Evolutionary conservation across 2,113 vertebrate genomes (phyloP), one percentile per base, ranked within the genome.

Genomic region (Apodemus sylvaticus): DNA sequence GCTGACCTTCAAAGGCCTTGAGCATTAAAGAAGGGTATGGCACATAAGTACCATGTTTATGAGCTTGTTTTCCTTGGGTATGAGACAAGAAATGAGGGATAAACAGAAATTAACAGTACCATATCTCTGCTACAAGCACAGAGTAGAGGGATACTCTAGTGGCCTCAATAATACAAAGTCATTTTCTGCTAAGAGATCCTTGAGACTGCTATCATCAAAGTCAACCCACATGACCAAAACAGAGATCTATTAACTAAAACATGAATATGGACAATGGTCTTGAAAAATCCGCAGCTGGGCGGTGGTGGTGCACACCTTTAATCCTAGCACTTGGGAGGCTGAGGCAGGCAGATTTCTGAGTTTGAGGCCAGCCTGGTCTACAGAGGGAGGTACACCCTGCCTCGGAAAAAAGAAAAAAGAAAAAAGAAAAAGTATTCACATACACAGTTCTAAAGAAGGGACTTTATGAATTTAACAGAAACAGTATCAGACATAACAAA

Each of bases 1-100:
- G 4, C 1, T 60, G 4, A 82, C 5, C 34, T 60, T 91, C 22
- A 73, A 11, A 79, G 0, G 19, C 7, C 1, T 66, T 66, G 48
- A 26, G 71, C 0, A 11, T 86, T 26, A 31, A 14, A n/a, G 4
- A 24, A 60, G 62, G 22, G 34, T 4, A 0, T 12, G 9, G 19
- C 68, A 17, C 4, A 10, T 20, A 6, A 14, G 14, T 42, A 20
- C 29, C 45, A 31, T 1, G 45, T 8, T 3, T 1, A 0, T 48
- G 4, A 73, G 0, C 12, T 58, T 45, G 2, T 24, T 31, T 45
- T 62, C 36, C 4, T 13, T 73, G 71, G 6, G 10, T 45, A 11
- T 24, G 31, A n/a, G 14, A 48, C 7, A 36, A 81, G 20, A 78
- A 36, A 60, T 36, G 16, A 64, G 5, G 17, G 42, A 3, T 51